Conservation (phyloP, 2,113 vertebrate genomes). For the Menura novaehollandiae region DNA sequence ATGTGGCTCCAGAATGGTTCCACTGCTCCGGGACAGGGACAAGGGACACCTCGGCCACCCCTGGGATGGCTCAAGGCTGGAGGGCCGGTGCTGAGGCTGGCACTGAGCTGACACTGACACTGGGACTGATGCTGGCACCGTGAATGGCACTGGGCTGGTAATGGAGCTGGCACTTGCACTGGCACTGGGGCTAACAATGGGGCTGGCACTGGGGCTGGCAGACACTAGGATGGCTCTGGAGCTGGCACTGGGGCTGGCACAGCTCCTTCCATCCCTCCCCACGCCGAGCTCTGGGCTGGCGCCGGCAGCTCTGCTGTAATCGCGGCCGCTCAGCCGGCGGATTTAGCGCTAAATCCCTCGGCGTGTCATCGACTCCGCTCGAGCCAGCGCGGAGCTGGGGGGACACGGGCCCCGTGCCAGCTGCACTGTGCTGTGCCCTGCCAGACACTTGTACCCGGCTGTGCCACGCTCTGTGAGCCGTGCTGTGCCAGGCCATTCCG, state of each 20-base stretch:
- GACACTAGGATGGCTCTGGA: not conserved
- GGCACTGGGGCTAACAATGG: not conserved
- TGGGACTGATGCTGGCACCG: not conserved
- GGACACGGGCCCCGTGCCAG: not conserved
- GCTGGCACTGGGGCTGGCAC: not conserved
- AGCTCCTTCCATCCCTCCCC: not conserved
- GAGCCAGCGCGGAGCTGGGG: not conserved
- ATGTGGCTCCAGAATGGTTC: fast-evolving
- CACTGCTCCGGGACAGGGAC: not conserved
- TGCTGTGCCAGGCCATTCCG: not conserved
- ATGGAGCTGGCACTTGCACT: not conserved
- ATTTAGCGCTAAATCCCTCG: constrained; percentile 32
- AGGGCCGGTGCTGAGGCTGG: not conserved
- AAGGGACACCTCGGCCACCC: too few species aligned
- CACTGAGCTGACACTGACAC: not conserved
- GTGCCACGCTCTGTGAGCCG: not conserved
- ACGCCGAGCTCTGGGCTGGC: not conserved
- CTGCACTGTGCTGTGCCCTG: not conserved
- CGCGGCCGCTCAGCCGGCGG: not conserved
- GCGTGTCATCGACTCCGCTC: not conserved
- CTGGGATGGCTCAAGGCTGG: not conserved
- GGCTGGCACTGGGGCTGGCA: not conserved
- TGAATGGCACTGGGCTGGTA: not conserved
- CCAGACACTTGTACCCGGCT: not conserved
- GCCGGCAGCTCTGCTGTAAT: not conserved